phyloP scores from a whole-genome alignment of 2,888 invertebrate genomes.

The Synanthedon myopaeformis region DNA sequence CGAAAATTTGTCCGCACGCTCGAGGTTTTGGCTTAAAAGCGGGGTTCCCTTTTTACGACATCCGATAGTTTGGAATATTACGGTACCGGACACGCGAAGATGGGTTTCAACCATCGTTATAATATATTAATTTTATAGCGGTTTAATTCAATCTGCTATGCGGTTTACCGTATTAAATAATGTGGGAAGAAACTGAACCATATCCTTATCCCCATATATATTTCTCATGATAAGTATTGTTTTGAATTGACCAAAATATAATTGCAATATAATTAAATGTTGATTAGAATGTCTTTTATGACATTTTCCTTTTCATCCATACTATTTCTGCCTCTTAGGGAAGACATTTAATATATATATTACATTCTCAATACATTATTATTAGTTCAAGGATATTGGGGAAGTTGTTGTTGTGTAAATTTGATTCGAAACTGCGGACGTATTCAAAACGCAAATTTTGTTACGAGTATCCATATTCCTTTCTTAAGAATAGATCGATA shows the following conservation, averaged over 20 bases:
- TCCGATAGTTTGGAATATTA: conserved; percentile 13
- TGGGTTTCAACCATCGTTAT: not conserved
- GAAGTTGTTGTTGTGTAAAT: not conserved
- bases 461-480: conserved; percentile 18
- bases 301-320: too few species aligned
- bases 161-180: too few species aligned
- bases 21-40: conserved; percentile 31
- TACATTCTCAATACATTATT: too few species aligned
- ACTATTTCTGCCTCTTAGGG: too few species aligned
- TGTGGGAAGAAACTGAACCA: too few species aligned
- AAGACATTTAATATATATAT: too few species aligned
- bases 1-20: conserved; percentile 41
- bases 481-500: conserved; percentile 54
- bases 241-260: too few species aligned
- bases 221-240: too few species aligned
- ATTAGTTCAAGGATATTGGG: too few species aligned
- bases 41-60: conserved; percentile 33
- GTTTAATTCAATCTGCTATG: not conserved
- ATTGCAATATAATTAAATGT: too few species aligned
- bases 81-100: not conserved
- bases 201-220: too few species aligned
- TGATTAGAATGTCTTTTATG: too few species aligned
- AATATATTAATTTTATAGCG: not conserved
- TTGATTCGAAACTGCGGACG: not conserved
- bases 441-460: conserved; percentile 1